Evolutionary conservation across 2,888 invertebrate genomes (phyloP).

Genomic region (Eilema griseolum): DNA sequence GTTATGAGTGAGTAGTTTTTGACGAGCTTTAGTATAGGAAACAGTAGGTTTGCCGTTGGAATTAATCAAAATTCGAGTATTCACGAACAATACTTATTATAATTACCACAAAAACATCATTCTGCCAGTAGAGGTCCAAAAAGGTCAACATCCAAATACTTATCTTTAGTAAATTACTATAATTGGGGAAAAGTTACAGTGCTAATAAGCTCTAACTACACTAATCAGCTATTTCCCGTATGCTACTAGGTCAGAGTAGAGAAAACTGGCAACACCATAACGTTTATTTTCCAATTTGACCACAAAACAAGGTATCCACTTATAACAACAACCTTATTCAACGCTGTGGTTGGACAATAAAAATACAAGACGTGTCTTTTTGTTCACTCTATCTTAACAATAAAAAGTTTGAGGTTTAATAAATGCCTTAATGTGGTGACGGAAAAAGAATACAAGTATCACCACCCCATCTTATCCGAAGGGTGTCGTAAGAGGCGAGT

Average conservation of each 20-base stretch:
- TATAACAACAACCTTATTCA: background rate
- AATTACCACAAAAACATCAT: background rate
- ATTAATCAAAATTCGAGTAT: background rate
- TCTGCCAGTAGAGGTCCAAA: background rate
- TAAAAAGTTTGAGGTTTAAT: background rate
- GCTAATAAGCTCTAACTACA: background rate
- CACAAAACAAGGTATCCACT: background rate
- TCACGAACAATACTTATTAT: background rate
- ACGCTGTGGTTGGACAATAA: background rate
- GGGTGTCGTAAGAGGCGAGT: no score
- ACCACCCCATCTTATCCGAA: no score
- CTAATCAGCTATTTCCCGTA: constrained; percentile 15
- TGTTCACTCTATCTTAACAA: background rate
- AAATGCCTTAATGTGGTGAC: no score
- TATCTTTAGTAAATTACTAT: constrained; percentile 12
- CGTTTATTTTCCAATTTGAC: constrained; percentile 6
- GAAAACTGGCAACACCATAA: background rate
- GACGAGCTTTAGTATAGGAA: background rate
- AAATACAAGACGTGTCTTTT: background rate
- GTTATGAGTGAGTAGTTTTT: no score
- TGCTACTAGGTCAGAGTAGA: constrained; percentile 3
- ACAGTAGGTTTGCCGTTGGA: no score
- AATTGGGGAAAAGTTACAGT: constrained; percentile 6
- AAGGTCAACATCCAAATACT: constrained; percentile 13
- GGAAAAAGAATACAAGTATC: no score